Percentiles rank a stretch among this genome's conserved stretches.
phyloP scores from a whole-genome alignment of 1,140 invertebrate genomes.

The Cotesia typhae region DNA sequence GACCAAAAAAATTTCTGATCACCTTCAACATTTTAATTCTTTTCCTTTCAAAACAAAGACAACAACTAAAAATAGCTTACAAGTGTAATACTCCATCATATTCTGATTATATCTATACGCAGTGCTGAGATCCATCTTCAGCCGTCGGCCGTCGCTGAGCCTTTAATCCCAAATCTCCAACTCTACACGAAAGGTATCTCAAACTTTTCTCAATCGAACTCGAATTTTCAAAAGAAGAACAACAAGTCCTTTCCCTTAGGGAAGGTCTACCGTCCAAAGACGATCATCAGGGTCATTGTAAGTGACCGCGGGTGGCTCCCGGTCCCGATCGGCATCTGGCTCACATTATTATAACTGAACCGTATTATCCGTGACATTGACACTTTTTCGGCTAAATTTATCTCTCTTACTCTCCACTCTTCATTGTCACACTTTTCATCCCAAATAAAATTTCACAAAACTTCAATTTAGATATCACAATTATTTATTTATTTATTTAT shows the following conservation, averaged over 20 bases:
- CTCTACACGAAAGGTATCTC: neutral
- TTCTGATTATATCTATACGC: constrained; percentile 96
- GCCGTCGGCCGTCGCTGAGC: constrained; percentile 56
- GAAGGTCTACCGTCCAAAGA: constrained; percentile 49
- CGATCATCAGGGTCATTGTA: constrained; percentile 60
- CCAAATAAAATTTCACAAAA: neutral
- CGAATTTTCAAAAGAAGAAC: too few species aligned
- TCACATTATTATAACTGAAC: constrained; percentile 39
- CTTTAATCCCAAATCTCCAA: constrained; percentile 1
- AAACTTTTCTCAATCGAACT: too few species aligned
- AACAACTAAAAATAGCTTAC: constrained; percentile 72
- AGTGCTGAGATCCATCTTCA: constrained; percentile 86
- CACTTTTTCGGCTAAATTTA: neutral
- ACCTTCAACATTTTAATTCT: too few species aligned
- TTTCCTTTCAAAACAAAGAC: neutral
- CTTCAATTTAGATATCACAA: too few species aligned
- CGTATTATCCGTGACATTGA: constrained; percentile 40
- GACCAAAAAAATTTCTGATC: too few species aligned
- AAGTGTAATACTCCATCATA: constrained; percentile 99
- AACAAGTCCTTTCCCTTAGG: too few species aligned
- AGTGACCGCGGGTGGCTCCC: constrained; percentile 53
- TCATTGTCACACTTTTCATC: constrained; percentile 23
- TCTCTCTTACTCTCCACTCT: neutral
- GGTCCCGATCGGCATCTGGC: constrained; percentile 40
- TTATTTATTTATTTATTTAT: too few species aligned